These are phyloP conservation scores for Drosophila sucinea DNA, from an alignment of 1,140 invertebrate species.

Conservation along the genomic window DNA sequence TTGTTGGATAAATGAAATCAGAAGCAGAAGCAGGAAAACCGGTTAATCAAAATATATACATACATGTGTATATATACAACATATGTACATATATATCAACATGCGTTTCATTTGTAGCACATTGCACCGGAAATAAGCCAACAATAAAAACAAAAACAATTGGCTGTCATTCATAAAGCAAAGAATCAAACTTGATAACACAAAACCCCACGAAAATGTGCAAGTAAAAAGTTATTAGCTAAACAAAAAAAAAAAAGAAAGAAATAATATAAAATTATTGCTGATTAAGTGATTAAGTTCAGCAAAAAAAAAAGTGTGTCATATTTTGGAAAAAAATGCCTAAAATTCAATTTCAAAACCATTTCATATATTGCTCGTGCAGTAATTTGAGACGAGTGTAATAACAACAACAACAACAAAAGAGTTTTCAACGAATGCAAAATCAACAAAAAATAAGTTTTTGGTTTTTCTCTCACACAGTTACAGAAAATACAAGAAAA, in stretches of 20 bases:
- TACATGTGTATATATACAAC: not conserved
- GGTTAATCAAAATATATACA: constrained; percentile 23
- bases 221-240: constrained; percentile 1
- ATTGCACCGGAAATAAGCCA: constrained; percentile 35
- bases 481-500: too few species aligned
- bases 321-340: constrained; percentile 25
- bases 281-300: constrained; percentile 41
- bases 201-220: constrained; percentile 2
- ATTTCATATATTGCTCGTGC: constrained; percentile 4
- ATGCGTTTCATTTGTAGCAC: constrained; percentile 20
- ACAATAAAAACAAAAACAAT: constrained; percentile 11
- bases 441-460: constrained; percentile 2
- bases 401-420: constrained; percentile 2
- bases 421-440: constrained; percentile 1
- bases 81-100: constrained; percentile 15
- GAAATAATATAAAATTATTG: constrained; percentile 18
- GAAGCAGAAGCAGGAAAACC: constrained; percentile 4
- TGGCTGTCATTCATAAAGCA: constrained; percentile 6
- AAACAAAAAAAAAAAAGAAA: constrained; percentile 37
- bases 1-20: constrained; percentile 8
- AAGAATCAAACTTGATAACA: constrained; percentile 12
- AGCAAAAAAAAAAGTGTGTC: constrained; percentile 44
- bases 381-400: constrained; percentile 8
- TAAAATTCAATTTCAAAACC: constrained; percentile 1
- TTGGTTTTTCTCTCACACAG: not conserved